Evolutionary conservation across 2,888 invertebrate genomes (phyloP).

Genomic region (Drosophila barbarae): DNA sequence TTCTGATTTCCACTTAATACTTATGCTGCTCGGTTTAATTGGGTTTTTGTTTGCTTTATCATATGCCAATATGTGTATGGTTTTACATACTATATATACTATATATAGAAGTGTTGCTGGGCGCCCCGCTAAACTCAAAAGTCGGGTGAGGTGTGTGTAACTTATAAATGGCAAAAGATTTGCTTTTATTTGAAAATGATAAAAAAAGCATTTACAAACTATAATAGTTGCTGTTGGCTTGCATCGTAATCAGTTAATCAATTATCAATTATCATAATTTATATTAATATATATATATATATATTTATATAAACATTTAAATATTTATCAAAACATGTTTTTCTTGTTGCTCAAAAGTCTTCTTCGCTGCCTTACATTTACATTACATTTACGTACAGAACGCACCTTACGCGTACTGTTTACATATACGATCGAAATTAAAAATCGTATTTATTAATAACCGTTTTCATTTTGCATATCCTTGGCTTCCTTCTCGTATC

Average conservation of each 20-base stretch:
- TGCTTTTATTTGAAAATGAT: conserved; percentile 68
- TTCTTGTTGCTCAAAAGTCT: conserved; percentile 76
- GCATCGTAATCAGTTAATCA: conserved; percentile 65
- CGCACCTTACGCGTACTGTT: conserved; percentile 19
- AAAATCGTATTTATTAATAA: conserved; percentile 62
- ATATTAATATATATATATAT: conserved; percentile 49
- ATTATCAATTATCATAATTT: conserved; percentile 52
- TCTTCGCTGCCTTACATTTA: conserved; percentile 70
- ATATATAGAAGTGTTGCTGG: conserved; percentile 41
- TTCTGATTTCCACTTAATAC: conserved; percentile 48
- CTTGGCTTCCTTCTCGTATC: not conserved
- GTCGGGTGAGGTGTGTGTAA: conserved; percentile 57
- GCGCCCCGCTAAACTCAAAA: conserved; percentile 59
- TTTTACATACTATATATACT: conserved; percentile 62
- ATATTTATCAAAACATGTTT: conserved; percentile 76
- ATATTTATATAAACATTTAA: conserved; percentile 68
- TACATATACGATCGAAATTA: conserved; percentile 48
- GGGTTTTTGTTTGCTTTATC: conserved; percentile 39
- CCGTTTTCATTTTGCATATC: conserved; percentile 33
- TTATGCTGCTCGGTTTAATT: conserved; percentile 34
- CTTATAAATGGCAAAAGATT: conserved; percentile 70
- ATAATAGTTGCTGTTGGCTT: conserved; percentile 75
- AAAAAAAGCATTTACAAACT: conserved; percentile 74
- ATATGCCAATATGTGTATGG: conserved; percentile 68
- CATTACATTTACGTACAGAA: conserved; percentile 41